These are phyloP conservation scores for Thamnophis elegans DNA, from an alignment of 2,797 vertebrate genomes.

Conservation along the genomic window DNA sequence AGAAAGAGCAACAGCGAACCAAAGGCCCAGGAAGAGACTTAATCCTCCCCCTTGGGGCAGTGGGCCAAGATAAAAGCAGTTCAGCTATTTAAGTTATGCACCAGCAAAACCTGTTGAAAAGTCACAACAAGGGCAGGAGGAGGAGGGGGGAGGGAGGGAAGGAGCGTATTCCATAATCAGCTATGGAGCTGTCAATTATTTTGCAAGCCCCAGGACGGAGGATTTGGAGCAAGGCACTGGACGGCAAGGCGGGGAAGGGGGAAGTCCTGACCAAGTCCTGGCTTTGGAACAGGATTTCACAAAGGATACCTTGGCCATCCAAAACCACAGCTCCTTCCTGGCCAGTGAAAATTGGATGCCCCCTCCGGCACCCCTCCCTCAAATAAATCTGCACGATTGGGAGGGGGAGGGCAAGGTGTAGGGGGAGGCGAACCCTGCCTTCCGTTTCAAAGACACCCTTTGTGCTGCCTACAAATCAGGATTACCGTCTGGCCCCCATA, in stretches of 20 bases:
- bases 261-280: neutral
- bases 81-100: constrained; percentile 13
- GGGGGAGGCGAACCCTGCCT: neutral
- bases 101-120: constrained; percentile 9
- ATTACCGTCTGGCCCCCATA: neutral
- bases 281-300: neutral
- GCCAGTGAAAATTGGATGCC: neutral
- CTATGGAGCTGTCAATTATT: neutral
- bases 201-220: neutral
- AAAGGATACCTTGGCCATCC: neutral
- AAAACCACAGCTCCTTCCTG: neutral
- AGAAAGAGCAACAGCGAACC: neutral
- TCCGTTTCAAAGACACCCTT: neutral
- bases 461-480: too few species aligned
- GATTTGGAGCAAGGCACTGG: neutral
- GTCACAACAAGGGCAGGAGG: neutral
- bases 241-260: neutral
- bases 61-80: neutral
- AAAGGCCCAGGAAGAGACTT: neutral
- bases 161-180: neutral
- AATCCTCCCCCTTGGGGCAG: neutral
- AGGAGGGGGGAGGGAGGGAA: neutral
- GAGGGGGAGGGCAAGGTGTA: neutral
- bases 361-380: neutral
- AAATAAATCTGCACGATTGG: neutral